Percentiles rank a stretch among this genome's conserved stretches.
Conservation (phyloP, 2,888 invertebrate species). For the Brachyptera putata region DNA sequence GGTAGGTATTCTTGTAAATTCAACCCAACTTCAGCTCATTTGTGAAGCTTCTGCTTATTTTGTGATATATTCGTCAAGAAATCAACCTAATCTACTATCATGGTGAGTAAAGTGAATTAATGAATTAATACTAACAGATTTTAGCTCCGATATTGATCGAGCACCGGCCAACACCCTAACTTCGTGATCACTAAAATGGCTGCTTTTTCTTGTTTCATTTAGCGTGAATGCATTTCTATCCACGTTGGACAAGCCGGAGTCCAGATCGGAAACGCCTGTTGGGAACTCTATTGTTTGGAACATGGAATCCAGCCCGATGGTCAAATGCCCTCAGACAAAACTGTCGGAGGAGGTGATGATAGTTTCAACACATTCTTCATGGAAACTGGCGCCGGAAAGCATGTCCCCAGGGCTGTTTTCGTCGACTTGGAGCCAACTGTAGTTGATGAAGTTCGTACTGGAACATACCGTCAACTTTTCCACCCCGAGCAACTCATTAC, state of each 20-base stretch:
- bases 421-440: constrained; percentile 96
- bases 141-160: background rate
- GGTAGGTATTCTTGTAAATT: background rate
- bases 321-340: constrained; percentile 91
- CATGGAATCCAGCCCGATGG: constrained; percentile 92
- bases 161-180: constrained; percentile 8
- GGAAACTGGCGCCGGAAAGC: constrained; percentile 93
- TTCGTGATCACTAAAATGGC: background rate
- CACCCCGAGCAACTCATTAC: constrained; percentile 28
- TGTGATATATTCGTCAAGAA: background rate
- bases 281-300: constrained; percentile 84
- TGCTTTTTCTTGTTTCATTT: constrained; percentile 37
- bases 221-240: constrained; percentile 76
- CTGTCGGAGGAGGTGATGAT: constrained; percentile 86
- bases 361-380: constrained; percentile 94
- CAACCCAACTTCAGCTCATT: too few species aligned
- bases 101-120: background rate
- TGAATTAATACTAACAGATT: background rate
- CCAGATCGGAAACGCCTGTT: constrained; percentile 87
- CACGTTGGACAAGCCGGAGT: constrained; percentile 81
- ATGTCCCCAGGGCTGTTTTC: constrained; percentile 91
- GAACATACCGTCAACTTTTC: constrained; percentile 73
- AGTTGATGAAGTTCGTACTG: constrained; percentile 81
- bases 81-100: background rate
- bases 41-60: too few species aligned